Base-by-base conservation (phyloP, 2,113 vertebrate genomes). In the Anguilla rostrata region DNA sequence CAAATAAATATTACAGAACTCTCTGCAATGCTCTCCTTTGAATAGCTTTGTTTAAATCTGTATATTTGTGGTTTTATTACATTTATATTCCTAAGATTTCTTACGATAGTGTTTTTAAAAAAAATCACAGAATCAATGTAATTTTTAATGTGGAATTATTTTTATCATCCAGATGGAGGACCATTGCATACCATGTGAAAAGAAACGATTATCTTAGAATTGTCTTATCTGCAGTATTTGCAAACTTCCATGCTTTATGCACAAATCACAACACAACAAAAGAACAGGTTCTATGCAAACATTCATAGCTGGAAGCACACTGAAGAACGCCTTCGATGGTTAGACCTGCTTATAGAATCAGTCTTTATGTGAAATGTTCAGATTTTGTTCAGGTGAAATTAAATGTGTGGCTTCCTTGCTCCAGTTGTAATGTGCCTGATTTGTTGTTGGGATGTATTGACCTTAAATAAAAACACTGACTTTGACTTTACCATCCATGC, bases 381-480 rank as follows among this genome's bases (percentile, higher is more conserved):
- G 11, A 12, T 75, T 11, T 81, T 5, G 4, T 14, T 26, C 49
- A 22, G 14, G 15, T 56, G 60, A 41, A 60, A 60, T 63, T 22
- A 18, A 71, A 16, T 71, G 89, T 90, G 87, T 92, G 88, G 86
- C 88, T 85, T 22, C 53, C 90, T 85, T 91, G 80, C 87, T 92
- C 90, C 80, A 83, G 89, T 91, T 91, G 83, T 79, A 81, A 87
- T 94, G 92, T 94, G 89, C 78, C 41, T 80, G 85, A 89, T 86
- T 84, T 84, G 88, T 66, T 87, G 85, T 34, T 83, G 57, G 57
- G 78, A 60, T 14, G 80, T 82, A 88, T 85, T 86, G 86, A 92
- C 92, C 87, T 89, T 86, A 84, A 94, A 95, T 93, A 93, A 95
- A 94, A 91, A 75, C 5, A 57, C 20, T 60, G 75, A 89, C 11